A percentile compares a stretch with the other conserved stretches of the same genome.
Evolutionary conservation across 1,140 invertebrate species (phyloP).

Genomic region (Myzus persicae): DNA sequence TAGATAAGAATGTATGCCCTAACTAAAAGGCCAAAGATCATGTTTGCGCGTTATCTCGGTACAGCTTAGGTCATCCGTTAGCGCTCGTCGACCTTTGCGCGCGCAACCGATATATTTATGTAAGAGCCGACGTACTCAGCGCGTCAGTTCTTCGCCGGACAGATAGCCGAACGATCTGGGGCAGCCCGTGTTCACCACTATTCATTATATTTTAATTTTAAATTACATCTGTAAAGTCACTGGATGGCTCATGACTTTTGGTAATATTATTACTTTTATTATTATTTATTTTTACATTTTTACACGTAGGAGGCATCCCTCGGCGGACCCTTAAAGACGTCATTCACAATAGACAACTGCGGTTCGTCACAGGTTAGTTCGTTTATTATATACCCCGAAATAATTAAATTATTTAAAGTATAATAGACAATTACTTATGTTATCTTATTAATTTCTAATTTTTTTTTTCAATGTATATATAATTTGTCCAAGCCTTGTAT

Average conservation of each 20-base stretch:
- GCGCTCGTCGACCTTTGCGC: constrained; percentile 48
- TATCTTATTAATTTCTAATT: background rate
- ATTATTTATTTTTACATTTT: constrained; percentile 16
- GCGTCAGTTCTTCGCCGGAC: constrained; percentile 39
- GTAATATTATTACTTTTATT: background rate
- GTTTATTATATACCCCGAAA: background rate
- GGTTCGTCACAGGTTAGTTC: constrained; percentile 8
- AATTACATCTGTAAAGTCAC: background rate
- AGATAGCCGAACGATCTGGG: constrained; percentile 23
- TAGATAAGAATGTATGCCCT: constrained; percentile 49
- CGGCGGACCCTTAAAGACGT: background rate
- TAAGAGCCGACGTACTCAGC: constrained; percentile 19
- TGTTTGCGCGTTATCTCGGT: constrained; percentile 50
- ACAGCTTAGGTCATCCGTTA: constrained; percentile 52
- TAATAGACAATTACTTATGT: background rate
- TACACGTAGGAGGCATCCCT: background rate
- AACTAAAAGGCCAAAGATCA: constrained; percentile 53
- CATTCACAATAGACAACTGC: background rate
- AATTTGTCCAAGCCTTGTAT: background rate
- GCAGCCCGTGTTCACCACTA: background rate
- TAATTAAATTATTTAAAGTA: background rate
- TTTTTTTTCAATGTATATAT: background rate
- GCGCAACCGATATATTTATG: constrained; percentile 50
- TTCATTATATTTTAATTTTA: too few species aligned
- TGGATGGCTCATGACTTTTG: background rate